Evolutionary conservation across 2,888 invertebrate species (phyloP).

Genomic region (Electrophaes corylata): DNA sequence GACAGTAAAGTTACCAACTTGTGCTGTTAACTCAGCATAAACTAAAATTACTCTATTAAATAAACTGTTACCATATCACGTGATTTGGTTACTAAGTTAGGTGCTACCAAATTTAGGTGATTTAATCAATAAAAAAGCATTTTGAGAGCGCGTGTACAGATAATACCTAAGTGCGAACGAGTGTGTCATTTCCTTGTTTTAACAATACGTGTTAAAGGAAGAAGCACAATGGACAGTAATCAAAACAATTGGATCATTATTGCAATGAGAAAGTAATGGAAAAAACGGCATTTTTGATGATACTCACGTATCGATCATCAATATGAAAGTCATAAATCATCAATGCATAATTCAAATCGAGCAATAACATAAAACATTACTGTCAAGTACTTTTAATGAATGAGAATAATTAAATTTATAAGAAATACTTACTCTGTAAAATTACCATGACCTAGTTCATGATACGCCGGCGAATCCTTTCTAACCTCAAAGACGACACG

Average conservation of each 20-base stretch:
- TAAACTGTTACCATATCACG: too few relatives aligned
- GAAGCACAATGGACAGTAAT: constrained; percentile 34
- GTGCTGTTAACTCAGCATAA: too few relatives aligned
- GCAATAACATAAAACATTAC: background rate
- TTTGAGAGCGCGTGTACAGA: constrained; percentile 6
- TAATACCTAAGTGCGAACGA: constrained; percentile 13
- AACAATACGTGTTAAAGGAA: constrained; percentile 26
- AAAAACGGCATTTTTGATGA: constrained; percentile 1
- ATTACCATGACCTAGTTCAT: constrained; percentile 49
- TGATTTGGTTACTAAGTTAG: too few relatives aligned
- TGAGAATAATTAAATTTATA: constrained; percentile 13
- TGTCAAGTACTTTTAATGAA: background rate
- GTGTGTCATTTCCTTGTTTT: constrained; percentile 19
- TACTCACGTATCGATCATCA: background rate
- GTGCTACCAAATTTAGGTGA: too few relatives aligned
- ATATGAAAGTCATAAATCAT: background rate
- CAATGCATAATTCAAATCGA: too few relatives aligned
- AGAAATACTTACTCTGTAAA: constrained; percentile 46
- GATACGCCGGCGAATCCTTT: constrained; percentile 21
- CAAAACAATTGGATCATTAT: constrained; percentile 35
- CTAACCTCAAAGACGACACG: constrained; percentile 52
- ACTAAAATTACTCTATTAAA: too few relatives aligned
- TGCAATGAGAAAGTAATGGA: constrained; percentile 7
- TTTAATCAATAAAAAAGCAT: constrained; percentile 1
- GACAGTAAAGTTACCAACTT: too few relatives aligned